These are phyloP conservation scores for Trinorchestia longiramus DNA, from an alignment of 1,140 invertebrate species.

Conservation along the genomic window DNA sequence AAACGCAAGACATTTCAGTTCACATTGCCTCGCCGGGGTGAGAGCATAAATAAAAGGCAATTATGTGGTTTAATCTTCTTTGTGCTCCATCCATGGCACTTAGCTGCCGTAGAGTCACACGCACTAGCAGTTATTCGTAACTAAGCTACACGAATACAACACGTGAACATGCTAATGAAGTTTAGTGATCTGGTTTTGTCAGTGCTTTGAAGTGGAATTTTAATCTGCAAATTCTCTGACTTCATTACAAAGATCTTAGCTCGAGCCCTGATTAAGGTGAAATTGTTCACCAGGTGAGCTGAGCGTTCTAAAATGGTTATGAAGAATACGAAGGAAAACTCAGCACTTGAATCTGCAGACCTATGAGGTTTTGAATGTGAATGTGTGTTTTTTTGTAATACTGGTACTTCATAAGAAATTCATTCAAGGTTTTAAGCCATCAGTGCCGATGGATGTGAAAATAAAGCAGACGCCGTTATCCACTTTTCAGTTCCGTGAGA, in stretches of 20 bases:
- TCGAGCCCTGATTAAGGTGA: not conserved
- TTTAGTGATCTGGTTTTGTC: not conserved
- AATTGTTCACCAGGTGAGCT: no score
- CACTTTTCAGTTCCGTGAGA: not conserved
- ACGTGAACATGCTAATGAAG: not conserved
- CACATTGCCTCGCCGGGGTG: not conserved
- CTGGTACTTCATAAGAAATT: not conserved
- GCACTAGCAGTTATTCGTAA: not conserved
- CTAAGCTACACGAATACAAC: not conserved
- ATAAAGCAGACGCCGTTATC: not conserved
- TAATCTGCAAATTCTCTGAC: not conserved
- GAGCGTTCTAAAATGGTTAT: not conserved
- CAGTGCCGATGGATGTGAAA: not conserved
- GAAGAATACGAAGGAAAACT: not conserved
- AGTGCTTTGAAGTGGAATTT: not conserved
- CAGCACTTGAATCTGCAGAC: not conserved
- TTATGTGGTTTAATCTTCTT: not conserved
- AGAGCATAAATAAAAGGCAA: not conserved
- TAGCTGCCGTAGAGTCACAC: not conserved
- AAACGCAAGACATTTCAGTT: no score
- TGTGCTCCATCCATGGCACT: not conserved
- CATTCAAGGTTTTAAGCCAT: not conserved
- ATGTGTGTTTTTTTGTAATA: not conserved
- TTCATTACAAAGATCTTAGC: not conserved
- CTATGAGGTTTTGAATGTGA: not conserved